Percentiles rank a stretch among this genome's conserved stretches.
Evolutionary conservation across 2,113 vertebrate species (phyloP).

Genomic region (Aegithalos caudatus): DNA sequence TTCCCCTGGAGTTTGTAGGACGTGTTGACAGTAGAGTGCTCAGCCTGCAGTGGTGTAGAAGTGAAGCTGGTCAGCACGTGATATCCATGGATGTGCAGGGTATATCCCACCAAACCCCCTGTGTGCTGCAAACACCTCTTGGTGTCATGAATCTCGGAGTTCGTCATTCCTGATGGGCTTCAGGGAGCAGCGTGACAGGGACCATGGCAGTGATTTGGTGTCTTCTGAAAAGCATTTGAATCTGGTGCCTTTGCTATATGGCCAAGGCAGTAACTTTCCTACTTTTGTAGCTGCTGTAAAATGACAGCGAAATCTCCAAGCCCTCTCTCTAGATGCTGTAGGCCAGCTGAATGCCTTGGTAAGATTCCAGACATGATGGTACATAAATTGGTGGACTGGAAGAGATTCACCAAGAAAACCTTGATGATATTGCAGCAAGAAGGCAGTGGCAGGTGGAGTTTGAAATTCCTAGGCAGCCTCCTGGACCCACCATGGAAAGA

Average conservation of each 20-base stretch:
- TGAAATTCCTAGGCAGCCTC: neutral
- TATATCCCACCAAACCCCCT: rapidly evolving
- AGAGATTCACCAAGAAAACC: neutral
- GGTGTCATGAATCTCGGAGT: neutral
- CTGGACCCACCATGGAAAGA: neutral
- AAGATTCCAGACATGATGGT: neutral
- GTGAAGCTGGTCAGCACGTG: neutral
- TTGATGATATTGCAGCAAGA: neutral
- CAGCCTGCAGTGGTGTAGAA: neutral
- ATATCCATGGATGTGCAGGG: neutral
- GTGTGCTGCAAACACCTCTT: neutral
- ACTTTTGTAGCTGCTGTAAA: neutral
- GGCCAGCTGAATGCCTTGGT: neutral
- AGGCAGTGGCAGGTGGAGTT: neutral
- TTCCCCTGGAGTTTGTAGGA: neutral
- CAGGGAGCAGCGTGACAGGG: neutral
- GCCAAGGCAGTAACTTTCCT: neutral
- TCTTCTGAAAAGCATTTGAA: neutral
- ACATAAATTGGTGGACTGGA: neutral
- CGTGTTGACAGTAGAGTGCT: neutral
- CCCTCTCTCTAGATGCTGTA: neutral
- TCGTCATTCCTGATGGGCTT: neutral
- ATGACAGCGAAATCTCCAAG: neutral
- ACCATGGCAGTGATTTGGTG: neutral
- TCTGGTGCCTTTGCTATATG: neutral